Conservation (phyloP, 2,888 invertebrate genomes). For the Euzetes globulus region DNA sequence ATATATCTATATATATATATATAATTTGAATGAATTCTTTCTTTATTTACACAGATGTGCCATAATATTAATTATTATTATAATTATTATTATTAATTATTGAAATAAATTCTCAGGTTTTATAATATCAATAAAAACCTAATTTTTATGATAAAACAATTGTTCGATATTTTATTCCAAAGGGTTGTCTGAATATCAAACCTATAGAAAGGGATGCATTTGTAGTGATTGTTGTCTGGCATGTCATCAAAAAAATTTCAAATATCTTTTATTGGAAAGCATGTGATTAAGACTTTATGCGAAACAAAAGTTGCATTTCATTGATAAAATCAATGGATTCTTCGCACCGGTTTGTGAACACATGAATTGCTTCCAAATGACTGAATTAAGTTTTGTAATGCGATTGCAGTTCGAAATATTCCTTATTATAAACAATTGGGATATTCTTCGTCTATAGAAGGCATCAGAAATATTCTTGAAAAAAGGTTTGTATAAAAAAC, state of each 20-base stretch:
- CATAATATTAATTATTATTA: slow-evolving; percentile 22
- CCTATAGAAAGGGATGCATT: too few species aligned
- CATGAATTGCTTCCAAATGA: not conserved
- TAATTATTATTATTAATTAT: slow-evolving; percentile 4
- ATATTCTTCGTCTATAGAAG: slow-evolving; percentile 9
- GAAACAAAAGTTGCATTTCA: not conserved
- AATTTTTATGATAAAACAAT: slow-evolving; percentile 14
- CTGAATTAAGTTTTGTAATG: not conserved
- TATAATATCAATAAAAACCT: slow-evolving; percentile 27
- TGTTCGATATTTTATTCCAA: not conserved
- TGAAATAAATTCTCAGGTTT: slow-evolving; percentile 15
- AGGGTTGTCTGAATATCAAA: not conserved
- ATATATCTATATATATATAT: slow-evolving; percentile 6
- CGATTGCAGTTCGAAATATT: slow-evolving; percentile 2
- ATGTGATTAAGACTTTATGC: not conserved
- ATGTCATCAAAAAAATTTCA: slow-evolving; percentile 1
- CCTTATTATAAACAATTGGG: slow-evolving; percentile 24
- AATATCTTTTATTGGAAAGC: not conserved
- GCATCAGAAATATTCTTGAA: slow-evolving; percentile 11
- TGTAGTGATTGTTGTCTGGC: not conserved
- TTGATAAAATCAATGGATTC: not conserved
- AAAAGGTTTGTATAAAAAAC: slow-evolving; percentile 25
- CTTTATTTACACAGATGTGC: slow-evolving; percentile 30
- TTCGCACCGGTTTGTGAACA: not conserved
- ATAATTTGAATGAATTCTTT: slow-evolving; percentile 10